Evolutionary conservation across 2,888 invertebrate species (phyloP).

Genomic region (Drosophila mayaguana): DNA sequence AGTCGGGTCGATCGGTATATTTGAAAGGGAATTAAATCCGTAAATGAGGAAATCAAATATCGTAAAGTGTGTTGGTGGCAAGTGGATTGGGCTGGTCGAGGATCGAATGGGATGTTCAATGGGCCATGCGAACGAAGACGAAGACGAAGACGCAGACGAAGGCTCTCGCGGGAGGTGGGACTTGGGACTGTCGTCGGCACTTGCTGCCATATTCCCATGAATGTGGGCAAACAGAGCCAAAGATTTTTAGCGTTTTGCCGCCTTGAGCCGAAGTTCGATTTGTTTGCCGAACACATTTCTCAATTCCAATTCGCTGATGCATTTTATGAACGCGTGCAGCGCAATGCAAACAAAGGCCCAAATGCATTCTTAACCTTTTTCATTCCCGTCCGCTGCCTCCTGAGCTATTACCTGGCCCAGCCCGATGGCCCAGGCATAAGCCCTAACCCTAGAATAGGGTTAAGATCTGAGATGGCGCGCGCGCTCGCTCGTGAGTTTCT

Average conservation of each 20-base stretch:
- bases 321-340: constrained; percentile 80
- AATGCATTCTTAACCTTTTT: constrained; percentile 75
- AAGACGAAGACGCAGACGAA: constrained; percentile 13
- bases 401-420: constrained; percentile 56
- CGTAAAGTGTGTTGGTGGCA: constrained; percentile 79
- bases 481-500: constrained; percentile 58
- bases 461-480: constrained; percentile 62
- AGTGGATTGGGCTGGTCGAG: constrained; percentile 53
- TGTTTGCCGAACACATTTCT: constrained; percentile 78
- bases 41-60: constrained; percentile 84
- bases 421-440: constrained; percentile 18
- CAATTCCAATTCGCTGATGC: constrained; percentile 79
- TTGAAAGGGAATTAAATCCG: constrained; percentile 83
- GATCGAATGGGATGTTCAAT: constrained; percentile 59
- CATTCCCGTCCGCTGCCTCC: constrained; percentile 6
- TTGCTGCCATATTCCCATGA: constrained; percentile 76
- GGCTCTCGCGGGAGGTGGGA: background rate
- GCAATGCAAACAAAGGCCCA: constrained; percentile 64
- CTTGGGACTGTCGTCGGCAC: constrained; percentile 47
- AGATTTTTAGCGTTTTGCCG: constrained; percentile 71
- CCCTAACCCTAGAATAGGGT: constrained; percentile 48
- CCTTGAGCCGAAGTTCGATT: constrained; percentile 38
- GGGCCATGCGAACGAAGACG: constrained; percentile 38
- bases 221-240: constrained; percentile 73
- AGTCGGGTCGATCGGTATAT: constrained; percentile 75